phyloP scores from a whole-genome alignment of 2,113 vertebrate genomes.

The Protobothrops mucrosquamatus region DNA sequence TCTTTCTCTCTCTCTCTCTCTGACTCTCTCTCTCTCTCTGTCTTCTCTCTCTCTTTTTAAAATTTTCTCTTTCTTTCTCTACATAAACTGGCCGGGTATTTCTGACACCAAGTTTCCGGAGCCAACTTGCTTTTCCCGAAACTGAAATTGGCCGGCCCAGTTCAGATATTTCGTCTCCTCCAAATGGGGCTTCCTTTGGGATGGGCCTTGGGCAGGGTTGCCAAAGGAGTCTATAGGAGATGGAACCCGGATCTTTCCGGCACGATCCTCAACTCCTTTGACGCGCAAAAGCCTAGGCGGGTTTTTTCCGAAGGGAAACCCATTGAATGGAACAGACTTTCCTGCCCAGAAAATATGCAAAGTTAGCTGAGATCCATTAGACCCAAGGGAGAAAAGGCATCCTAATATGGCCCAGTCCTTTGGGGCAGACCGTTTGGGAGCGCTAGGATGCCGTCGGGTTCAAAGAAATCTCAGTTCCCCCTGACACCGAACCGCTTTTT shows the following conservation, averaged over 20 bases:
- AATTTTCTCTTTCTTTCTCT: not conserved
- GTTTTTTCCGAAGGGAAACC: not conserved
- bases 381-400: too few species aligned
- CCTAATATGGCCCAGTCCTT: not conserved
- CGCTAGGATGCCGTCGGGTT: not conserved
- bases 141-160: constrained; percentile 5
- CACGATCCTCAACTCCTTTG: not conserved
- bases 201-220: not conserved
- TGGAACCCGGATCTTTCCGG: not conserved
- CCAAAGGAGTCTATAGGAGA: not conserved
- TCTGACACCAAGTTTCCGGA: not conserved
- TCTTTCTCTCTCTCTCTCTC: not conserved
- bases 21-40: too few species aligned
- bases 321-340: not conserved
- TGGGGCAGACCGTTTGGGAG: not conserved
- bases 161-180: constrained; percentile 41
- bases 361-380: not conserved
- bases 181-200: not conserved
- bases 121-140: not conserved
- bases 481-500: not conserved
- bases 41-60: not conserved
- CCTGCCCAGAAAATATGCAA: not conserved
- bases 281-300: not conserved
- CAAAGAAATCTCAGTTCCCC: not conserved
- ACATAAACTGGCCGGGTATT: not conserved